These are phyloP conservation scores for Alfaro cultratus DNA, from an alignment of 2,797 vertebrate species.

Conservation along the genomic window DNA sequence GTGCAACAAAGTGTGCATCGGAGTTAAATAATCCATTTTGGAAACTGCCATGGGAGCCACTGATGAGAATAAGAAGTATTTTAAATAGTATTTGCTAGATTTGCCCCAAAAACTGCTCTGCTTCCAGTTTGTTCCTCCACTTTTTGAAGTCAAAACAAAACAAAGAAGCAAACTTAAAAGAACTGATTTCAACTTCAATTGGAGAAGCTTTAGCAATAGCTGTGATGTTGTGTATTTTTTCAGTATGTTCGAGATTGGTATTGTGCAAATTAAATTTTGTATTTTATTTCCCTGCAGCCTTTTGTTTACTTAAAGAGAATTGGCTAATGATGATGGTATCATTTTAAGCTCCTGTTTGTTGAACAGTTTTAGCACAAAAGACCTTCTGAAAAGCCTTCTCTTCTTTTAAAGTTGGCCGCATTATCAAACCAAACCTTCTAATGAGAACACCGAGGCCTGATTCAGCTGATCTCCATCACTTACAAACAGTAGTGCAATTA, in stretches of 20 bases:
- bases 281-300: constrained; percentile 6
- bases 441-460: background rate
- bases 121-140: background rate
- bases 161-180: background rate
- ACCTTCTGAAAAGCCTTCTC: constrained; percentile 11
- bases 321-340: constrained; percentile 28
- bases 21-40: constrained; percentile 34
- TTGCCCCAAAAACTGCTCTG: background rate
- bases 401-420: background rate
- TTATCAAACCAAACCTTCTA: constrained; percentile 22
- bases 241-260: constrained; percentile 16
- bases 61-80: background rate
- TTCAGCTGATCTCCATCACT: background rate
- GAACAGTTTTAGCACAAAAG: constrained; percentile 19
- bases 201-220: background rate
- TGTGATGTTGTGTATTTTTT: constrained; percentile 9
- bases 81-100: constrained; percentile 1
- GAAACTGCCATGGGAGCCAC: constrained; percentile 5
- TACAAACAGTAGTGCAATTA: background rate
- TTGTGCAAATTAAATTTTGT: constrained; percentile 16
- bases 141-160: constrained; percentile 9
- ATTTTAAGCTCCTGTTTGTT: constrained; percentile 41
- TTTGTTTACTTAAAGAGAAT: constrained; percentile 50
- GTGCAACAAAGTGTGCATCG: constrained; percentile 12
- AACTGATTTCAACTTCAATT: background rate